Evolutionary conservation across 2,797 vertebrate genomes (phyloP).

Genomic region (Cheirogaleus major): DNA sequence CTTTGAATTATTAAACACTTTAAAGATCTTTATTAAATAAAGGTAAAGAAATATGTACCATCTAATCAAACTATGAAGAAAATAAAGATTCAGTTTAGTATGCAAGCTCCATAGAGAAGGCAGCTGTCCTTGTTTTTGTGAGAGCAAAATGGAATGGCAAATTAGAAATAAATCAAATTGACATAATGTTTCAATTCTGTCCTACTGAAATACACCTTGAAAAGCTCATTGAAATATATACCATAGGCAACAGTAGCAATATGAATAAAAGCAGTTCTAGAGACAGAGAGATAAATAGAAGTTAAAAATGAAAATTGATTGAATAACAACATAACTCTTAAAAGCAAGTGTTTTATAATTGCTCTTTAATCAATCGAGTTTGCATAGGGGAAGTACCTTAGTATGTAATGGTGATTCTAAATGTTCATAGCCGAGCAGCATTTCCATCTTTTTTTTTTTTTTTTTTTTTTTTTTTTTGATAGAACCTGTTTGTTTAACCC

Average conservation of each 20-base stretch:
- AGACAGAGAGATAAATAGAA: neutral
- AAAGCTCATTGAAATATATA: neutral
- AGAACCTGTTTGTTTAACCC: neutral
- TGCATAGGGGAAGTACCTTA: rapidly evolving
- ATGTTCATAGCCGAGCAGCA: rapidly evolving
- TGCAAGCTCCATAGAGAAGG: neutral
- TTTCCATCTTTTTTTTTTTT: neutral
- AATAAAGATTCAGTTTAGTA: neutral
- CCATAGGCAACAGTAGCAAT: neutral
- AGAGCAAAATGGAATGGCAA: neutral
- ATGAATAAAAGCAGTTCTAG: neutral
- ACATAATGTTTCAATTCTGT: neutral
- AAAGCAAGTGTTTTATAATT: neutral
- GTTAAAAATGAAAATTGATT: too few species aligned
- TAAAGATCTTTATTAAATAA: neutral
- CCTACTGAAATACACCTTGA: neutral
- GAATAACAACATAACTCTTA: rapidly evolving
- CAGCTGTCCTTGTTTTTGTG: neutral
- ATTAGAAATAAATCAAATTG: neutral
- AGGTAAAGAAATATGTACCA: neutral
- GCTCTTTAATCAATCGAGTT: rapidly evolving
- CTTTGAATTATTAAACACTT: neutral
- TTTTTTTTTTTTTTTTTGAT: neutral
- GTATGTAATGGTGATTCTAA: rapidly evolving
- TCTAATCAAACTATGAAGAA: neutral